Evolutionary conservation across 2,888 invertebrate species (phyloP).

Genomic region (Yponomeuta cagnagella): DNA sequence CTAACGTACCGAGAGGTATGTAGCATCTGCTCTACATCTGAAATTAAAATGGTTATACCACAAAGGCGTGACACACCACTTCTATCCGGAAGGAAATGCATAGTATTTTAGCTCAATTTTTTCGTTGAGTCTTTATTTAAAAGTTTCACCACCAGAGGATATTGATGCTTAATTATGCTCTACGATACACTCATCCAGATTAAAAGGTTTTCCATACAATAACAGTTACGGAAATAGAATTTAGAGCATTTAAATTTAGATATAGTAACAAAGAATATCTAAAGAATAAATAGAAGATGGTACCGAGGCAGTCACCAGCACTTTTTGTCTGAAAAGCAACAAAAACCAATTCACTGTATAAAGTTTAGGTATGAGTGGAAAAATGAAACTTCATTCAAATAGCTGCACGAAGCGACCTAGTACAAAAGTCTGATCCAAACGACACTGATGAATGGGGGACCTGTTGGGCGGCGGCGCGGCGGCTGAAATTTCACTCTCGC

Average conservation of each 20-base stretch:
- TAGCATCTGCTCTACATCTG: no score
- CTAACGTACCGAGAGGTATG: no score
- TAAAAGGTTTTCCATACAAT: neutral
- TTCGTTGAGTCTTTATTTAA: neutral
- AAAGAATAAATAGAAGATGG: no score
- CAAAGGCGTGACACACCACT: neutral
- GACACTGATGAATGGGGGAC: neutral
- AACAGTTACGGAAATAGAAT: no score
- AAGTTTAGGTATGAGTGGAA: neutral
- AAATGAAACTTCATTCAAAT: neutral
- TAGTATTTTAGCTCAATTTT: no score
- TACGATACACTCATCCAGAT: neutral
- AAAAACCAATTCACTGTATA: no score
- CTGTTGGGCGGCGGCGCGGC: neutral
- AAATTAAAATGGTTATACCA: neutral
- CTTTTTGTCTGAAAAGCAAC: no score
- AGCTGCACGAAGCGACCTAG: neutral
- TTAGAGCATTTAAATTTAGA: no score
- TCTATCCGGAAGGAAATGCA: neutral
- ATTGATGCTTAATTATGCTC: neutral
- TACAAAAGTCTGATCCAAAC: neutral
- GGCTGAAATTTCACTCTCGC: slow-evolving; percentile 11
- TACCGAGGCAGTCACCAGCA: no score
- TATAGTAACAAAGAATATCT: no score
- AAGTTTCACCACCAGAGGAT: neutral